Evolutionary conservation across 2,888 invertebrate genomes (phyloP), one percentile per base, ranked within the genome.

Genomic region (Lathronympha strigana): DNA sequence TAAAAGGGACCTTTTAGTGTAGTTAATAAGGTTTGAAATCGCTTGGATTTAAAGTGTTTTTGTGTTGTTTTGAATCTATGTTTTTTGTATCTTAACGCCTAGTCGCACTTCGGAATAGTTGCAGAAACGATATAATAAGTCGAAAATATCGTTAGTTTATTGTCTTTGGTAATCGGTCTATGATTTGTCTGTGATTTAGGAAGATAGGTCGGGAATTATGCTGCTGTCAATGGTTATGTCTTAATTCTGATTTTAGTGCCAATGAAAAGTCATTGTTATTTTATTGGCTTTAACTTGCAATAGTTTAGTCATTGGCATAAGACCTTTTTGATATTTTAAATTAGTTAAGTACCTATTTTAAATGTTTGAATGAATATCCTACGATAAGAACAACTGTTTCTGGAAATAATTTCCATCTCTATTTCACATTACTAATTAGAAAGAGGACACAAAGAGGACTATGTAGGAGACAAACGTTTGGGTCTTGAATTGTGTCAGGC

Each of bases 81-180:
- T 9, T 19, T 57, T 19, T 28, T 1, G 21, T 57, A 91, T 91
- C 90, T 88, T 82, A 88, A 87, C 86, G 86, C 82, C 79, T 77
- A 61, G 66, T 73, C 67, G 76, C 74, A 76, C 79, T 76, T 76
- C 77, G 85, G 80, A 86, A 86, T 85, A 82, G 81, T 83, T 80
- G 81, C 58, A 58, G 57, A 64, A 64, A 64, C 64, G 58, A 50
- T 62, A 63, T 51, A 62, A 62, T 63, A 63, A 63, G 49, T 58
- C 28, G 51, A 64, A 63, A 64, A 64, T 64, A 64, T 64, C 58
- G 23, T 57, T 64, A 70, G 74, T 75, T 81, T 81, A 81, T 76
- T 73, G 72, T 76, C 78, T 78, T 73, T 75, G 72, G 73, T 76
- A 76, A 78, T 77, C 79, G 72, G 55, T 67, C 49, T 67, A 63